These are phyloP conservation scores for Callitettix versicolor DNA, from an alignment of 1,140 invertebrate species.

Conservation along the genomic window DNA sequence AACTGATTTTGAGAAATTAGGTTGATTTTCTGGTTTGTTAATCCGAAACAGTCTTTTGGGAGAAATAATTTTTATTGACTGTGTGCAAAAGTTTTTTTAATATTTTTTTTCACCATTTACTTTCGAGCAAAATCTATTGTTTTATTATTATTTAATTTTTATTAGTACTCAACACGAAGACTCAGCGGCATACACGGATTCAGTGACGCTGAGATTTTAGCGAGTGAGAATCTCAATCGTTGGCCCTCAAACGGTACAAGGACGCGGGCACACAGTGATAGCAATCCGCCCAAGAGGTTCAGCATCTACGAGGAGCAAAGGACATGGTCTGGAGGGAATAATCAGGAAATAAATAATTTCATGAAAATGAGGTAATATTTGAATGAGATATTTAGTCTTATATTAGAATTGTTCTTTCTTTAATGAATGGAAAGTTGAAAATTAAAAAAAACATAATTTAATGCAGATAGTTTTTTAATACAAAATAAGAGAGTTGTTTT, in stretches of 20 bases:
- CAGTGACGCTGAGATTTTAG: constrained; percentile 53
- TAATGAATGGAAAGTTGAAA: not conserved
- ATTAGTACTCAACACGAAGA: constrained; percentile 52
- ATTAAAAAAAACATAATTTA: not conserved
- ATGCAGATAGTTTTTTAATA: constrained; percentile 9
- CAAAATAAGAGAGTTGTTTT: no score
- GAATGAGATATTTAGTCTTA: not conserved
- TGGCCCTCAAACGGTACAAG: constrained; percentile 38
- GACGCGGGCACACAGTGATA: constrained; percentile 33
- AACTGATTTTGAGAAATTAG: no score
- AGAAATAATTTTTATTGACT: no score
- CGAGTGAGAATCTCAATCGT: constrained; percentile 51
- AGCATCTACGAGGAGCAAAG: constrained; percentile 43
- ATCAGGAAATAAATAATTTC: not conserved
- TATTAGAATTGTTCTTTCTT: constrained; percentile 9
- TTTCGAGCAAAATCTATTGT: no score
- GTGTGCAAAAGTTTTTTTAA: no score
- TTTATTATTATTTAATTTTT: no score
- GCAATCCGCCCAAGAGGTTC: constrained; percentile 34
- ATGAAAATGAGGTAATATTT: constrained; percentile 22
- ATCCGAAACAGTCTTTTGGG: no score
- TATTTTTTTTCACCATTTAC: no score
- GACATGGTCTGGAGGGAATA: constrained; percentile 50
- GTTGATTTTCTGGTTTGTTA: no score
- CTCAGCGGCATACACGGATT: constrained; percentile 46